Evolutionary conservation across 1,140 invertebrate species (phyloP), one percentile per base, ranked within the genome.

Genomic region (Drosophila watanabei): DNA sequence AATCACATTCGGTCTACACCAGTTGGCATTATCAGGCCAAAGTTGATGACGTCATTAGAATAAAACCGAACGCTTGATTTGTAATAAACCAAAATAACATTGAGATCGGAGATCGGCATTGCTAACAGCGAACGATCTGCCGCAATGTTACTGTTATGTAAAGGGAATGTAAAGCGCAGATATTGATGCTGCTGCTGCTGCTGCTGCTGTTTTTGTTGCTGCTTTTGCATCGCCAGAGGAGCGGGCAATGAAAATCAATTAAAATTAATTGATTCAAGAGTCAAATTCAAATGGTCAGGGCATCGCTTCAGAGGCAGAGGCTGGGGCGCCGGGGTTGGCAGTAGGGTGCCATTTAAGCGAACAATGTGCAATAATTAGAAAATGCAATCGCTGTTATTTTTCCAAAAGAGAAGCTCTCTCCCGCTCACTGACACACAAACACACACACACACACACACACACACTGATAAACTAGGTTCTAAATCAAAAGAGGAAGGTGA

Each of bases 221-320:
- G 54, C 66, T 46, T 43, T 59, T 82, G 65, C 59, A 80, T 82
- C 82, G 65, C 46, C 16, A 73, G 82, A 79, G 79, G 75, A 89
- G 82, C 86, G 75, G 86, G 79, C 86, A 90, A 90, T 90, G 86
- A 90, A 90, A 90, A 90, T 90, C 86, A 90, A 90, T 90, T 90
- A 91, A 91, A 90, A 72, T 86, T 90, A 90, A 90, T 90, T 90
- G 87, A 86, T 90, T 80, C 82, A 90, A 89, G 89, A 90, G 82
- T 82, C 86, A 79, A 89, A 89, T 82, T 76, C 71, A 75, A 75
- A 73, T 70, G 70, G 64, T 52, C 30, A 57, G 75, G 61, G 63
- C 69, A 72, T 61, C 52, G 30, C 49, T 52, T 5, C 10, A 46
- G 41, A 33, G 56, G 14, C 46, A 48, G 58, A 28, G 52, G 43